Percentiles rank a stretch among this genome's conserved stretches.
These are phyloP conservation scores for Eilema griseolum DNA, from an alignment of 2,888 invertebrate species.

Conservation along the genomic window DNA sequence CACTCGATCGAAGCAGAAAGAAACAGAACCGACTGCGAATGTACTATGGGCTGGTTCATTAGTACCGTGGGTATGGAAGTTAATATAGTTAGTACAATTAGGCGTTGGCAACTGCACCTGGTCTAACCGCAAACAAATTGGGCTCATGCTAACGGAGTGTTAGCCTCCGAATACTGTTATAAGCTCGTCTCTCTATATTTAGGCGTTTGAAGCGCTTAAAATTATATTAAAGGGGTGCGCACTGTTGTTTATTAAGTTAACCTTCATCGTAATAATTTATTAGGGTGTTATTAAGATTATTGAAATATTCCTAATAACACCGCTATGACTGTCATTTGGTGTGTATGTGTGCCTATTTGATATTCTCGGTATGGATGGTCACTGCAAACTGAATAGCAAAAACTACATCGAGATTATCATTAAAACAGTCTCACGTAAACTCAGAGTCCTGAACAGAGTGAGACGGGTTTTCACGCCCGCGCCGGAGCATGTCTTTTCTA, in stretches of 20 bases:
- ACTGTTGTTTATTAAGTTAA: not conserved
- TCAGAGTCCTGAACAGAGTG: too few species aligned
- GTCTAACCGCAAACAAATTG: constrained; percentile 60
- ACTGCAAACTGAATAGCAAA: too few species aligned
- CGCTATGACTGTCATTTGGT: too few species aligned
- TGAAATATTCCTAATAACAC: too few species aligned
- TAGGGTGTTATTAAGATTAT: too few species aligned
- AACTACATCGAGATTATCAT: too few species aligned
- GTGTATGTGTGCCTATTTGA: too few species aligned
- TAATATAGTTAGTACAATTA: constrained; percentile 60
- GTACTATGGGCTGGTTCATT: constrained; percentile 43
- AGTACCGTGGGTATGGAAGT: constrained; percentile 54
- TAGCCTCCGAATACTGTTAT: constrained; percentile 41
- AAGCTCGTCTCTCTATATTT: constrained; percentile 33
- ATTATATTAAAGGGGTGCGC: constrained; percentile 7
- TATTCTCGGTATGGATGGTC: too few species aligned
- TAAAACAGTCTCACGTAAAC: too few species aligned
- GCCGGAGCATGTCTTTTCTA: too few species aligned
- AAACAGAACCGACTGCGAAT: constrained; percentile 15
- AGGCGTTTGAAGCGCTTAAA: constrained; percentile 6
- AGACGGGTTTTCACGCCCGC: too few species aligned
- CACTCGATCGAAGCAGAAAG: constrained; percentile 13
- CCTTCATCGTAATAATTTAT: not conserved
- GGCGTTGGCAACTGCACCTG: constrained; percentile 55
- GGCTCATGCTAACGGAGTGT: constrained; percentile 44